A percentile compares a stretch with the other conserved stretches of the same genome.
phyloP scores from a whole-genome alignment of 2,888 invertebrate genomes.

The Polymixis flavicincta region DNA sequence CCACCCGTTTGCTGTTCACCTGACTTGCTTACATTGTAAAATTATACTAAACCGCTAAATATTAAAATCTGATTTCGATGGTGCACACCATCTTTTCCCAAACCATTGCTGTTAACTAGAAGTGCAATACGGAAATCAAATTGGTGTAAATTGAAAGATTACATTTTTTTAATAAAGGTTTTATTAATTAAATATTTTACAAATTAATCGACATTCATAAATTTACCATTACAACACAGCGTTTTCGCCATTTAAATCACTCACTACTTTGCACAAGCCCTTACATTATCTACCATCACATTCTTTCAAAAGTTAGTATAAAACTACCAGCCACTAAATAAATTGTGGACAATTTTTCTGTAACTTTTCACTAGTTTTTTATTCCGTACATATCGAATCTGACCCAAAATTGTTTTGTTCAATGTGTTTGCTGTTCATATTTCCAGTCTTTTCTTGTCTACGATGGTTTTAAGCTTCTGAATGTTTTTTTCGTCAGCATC shows the following conservation, averaged over 20 bases:
- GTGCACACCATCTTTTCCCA: slow-evolving; percentile 44
- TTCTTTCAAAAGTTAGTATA: slow-evolving; percentile 47
- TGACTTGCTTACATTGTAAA: slow-evolving; percentile 14
- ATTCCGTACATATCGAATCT: slow-evolving; percentile 6
- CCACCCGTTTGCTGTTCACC: slow-evolving; percentile 23
- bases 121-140: slow-evolving; percentile 37
- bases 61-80: background rate
- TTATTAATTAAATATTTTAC: slow-evolving; percentile 27
- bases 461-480: background rate
- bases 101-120: slow-evolving; percentile 30
- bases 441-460: background rate
- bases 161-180: slow-evolving; percentile 6
- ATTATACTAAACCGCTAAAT: background rate
- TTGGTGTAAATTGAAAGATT: slow-evolving; percentile 41
- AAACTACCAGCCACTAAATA: slow-evolving; percentile 35
- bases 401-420: slow-evolving; percentile 11
- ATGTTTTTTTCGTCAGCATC: background rate
- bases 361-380: slow-evolving; percentile 47
- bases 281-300: slow-evolving; percentile 50
- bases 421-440: background rate
- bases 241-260: slow-evolving; percentile 22
- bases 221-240: background rate
- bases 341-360: slow-evolving; percentile 13
- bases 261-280: slow-evolving; percentile 41
- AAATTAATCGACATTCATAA: slow-evolving; percentile 11